Percentiles rank a stretch among this genome's conserved stretches.
These are phyloP conservation scores for Cetoscarus ocellatus DNA, from an alignment of 2,797 vertebrate genomes.

Conservation along the genomic window DNA sequence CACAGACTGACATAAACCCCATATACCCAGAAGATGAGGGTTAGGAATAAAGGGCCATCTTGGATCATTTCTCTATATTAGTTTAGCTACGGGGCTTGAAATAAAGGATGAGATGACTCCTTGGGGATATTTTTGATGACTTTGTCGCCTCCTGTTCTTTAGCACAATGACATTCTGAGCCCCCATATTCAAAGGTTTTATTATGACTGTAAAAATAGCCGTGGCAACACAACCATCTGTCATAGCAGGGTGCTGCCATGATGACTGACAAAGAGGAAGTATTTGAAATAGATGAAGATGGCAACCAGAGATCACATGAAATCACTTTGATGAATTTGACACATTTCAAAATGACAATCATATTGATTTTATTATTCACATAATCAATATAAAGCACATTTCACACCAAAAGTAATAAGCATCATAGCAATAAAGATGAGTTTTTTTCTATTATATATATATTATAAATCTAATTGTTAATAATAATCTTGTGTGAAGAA, in stretches of 20 bases:
- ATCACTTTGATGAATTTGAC: not conserved
- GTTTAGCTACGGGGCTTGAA: slow-evolving; percentile 62
- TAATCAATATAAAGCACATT: too few species aligned
- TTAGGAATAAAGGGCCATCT: slow-evolving; percentile 48
- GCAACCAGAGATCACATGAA: slow-evolving; percentile 6
- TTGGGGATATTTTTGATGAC: slow-evolving; percentile 66
- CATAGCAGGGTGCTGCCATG: slow-evolving; percentile 12
- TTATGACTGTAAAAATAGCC: slow-evolving; percentile 55
- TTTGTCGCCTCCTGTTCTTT: slow-evolving; percentile 61
- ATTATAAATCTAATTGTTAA: too few species aligned
- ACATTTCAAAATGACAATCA: slow-evolving; percentile 1
- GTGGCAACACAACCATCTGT: slow-evolving; percentile 5
- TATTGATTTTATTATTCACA: not conserved
- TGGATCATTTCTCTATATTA: slow-evolving; percentile 60
- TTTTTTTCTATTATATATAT: too few species aligned
- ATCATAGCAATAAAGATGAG: too few species aligned
- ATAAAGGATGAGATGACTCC: slow-evolving; percentile 60
- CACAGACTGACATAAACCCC: slow-evolving; percentile 15
- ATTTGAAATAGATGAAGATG: slow-evolving; percentile 5
- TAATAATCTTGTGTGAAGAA: too few species aligned
- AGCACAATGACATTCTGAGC: slow-evolving; percentile 38
- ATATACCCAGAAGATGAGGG: slow-evolving; percentile 39
- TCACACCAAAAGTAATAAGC: too few species aligned
- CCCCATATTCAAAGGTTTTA: slow-evolving; percentile 38
- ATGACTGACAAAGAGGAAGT: slow-evolving; percentile 8